These are phyloP conservation scores for Leptogaster cylindrica DNA, from an alignment of 2,888 invertebrate genomes.

Conservation along the genomic window DNA sequence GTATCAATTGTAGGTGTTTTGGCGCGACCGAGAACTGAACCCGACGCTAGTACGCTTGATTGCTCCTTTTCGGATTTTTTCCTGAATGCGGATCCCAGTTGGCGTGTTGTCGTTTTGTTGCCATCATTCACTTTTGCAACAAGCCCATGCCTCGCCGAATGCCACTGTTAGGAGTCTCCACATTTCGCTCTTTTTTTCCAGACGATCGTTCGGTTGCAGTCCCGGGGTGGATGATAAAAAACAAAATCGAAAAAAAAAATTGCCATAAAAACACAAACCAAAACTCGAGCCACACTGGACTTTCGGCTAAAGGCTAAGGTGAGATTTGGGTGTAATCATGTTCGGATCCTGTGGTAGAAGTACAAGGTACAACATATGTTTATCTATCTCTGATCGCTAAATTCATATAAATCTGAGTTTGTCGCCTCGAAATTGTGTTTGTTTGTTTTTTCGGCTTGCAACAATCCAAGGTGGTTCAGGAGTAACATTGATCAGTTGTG, in stretches of 20 bases:
- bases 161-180: constrained; percentile 11
- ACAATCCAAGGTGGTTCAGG: background rate
- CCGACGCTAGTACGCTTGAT: constrained; percentile 12
- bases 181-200: constrained; percentile 1
- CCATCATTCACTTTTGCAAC: constrained; percentile 20
- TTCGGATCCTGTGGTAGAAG: constrained; percentile 27
- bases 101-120: constrained; percentile 11
- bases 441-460: background rate
- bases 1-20: constrained; percentile 36
- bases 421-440: background rate
- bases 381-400: constrained; percentile 41
- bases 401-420: constrained; percentile 36
- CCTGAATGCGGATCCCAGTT: background rate
- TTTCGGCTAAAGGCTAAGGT: background rate
- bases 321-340: constrained; percentile 39
- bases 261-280: constrained; percentile 11
- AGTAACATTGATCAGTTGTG: background rate
- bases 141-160: constrained; percentile 14
- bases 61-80: constrained; percentile 5
- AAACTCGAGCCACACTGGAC: background rate
- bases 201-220: constrained; percentile 4
- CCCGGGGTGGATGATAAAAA: background rate
- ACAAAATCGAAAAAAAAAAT: background rate
- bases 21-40: constrained; percentile 19
- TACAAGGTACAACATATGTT: constrained; percentile 40